These are phyloP conservation scores for Pipistrellus kuhlii DNA, from an alignment of 2,797 vertebrate genomes.

Conservation along the genomic window DNA sequence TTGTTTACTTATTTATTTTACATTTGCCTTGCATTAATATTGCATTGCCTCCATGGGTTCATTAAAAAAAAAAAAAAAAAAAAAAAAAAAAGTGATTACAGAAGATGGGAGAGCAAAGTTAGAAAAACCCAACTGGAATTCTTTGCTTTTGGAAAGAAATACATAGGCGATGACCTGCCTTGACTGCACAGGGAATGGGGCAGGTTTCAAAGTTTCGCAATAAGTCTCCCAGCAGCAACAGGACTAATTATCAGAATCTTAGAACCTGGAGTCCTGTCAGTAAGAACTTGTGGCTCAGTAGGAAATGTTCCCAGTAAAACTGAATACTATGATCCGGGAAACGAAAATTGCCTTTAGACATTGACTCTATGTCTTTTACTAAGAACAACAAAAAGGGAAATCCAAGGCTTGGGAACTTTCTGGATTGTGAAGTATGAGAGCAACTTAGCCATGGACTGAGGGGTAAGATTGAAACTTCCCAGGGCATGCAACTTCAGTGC, in stretches of 20 bases:
- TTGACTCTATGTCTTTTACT: background rate
- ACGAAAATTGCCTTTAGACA: background rate
- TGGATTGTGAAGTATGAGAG: background rate
- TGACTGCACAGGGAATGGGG: no score
- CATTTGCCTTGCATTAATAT: constrained; percentile 64
- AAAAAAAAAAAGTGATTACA: background rate
- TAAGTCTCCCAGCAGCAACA: background rate
- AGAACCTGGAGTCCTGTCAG: background rate
- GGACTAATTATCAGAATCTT: background rate
- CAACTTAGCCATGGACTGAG: background rate
- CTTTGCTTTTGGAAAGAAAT: background rate
- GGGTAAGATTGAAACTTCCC: background rate
- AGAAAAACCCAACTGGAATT: background rate
- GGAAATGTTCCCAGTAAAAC: background rate
- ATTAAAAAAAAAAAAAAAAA: constrained; percentile 39
- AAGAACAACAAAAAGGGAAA: constrained; percentile 1
- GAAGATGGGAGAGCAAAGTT: background rate
- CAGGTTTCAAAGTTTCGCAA: background rate
- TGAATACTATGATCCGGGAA: background rate
- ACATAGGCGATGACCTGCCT: background rate
- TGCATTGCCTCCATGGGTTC: background rate
- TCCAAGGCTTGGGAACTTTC: background rate
- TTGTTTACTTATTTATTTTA: constrained; percentile 40
- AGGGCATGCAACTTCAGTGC: background rate
- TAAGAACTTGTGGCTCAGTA: background rate